Conservation (phyloP, 2,797 vertebrate genomes). For the Scleropages formosus region DNA sequence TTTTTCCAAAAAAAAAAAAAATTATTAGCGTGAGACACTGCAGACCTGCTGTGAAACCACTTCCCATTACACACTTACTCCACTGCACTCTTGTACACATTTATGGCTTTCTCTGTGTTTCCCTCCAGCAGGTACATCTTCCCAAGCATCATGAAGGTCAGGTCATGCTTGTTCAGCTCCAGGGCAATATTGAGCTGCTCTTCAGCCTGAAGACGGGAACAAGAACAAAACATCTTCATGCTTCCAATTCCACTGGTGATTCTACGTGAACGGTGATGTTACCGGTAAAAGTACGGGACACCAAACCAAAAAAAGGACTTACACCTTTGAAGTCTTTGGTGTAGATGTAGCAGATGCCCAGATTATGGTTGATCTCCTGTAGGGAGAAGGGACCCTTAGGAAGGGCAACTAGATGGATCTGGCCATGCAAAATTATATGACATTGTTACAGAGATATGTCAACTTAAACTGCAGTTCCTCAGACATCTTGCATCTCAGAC, state of each 20-base stretch:
- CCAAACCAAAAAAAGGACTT: slow-evolving; percentile 43
- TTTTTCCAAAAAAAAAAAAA: no score
- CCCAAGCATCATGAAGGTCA: slow-evolving; percentile 87
- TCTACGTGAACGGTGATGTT: not conserved
- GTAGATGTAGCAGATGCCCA: slow-evolving; percentile 35
- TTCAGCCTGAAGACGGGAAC: slow-evolving; percentile 70
- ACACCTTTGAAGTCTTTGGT: slow-evolving; percentile 65
- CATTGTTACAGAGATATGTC: not conserved
- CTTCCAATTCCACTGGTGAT: not conserved
- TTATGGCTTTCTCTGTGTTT: slow-evolving; percentile 80
- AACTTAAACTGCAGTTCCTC: not conserved
- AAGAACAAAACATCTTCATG: not conserved
- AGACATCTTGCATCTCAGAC: not conserved
- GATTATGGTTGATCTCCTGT: slow-evolving; percentile 37
- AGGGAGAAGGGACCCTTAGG: not conserved
- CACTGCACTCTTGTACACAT: slow-evolving; percentile 85
- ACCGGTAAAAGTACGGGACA: not conserved
- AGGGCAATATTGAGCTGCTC: slow-evolving; percentile 86
- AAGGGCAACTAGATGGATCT: not conserved
- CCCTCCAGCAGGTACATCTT: slow-evolving; percentile 86
- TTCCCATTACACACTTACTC: slow-evolving; percentile 74
- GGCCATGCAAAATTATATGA: no score
- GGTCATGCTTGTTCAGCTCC: slow-evolving; percentile 83
- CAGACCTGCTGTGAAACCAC: not conserved
- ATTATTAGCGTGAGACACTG: no score